Evolutionary conservation across 2,797 vertebrate species (phyloP).

Genomic region (Myotis pilosus): DNA sequence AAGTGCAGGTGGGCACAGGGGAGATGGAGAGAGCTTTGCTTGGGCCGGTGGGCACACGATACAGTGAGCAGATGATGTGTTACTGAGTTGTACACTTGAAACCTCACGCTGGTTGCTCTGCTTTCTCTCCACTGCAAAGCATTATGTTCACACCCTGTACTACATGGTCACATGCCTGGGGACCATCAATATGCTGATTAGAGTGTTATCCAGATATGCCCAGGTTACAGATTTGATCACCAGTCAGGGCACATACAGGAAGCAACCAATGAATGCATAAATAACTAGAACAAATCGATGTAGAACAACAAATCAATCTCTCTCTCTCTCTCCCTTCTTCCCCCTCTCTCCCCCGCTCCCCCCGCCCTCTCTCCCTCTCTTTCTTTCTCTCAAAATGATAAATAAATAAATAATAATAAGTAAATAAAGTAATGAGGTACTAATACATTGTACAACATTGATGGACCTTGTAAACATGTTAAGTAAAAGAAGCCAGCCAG

Average conservation of each 20-base stretch:
- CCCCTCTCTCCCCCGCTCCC: too few relatives aligned
- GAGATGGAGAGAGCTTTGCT: background rate
- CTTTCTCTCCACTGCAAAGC: background rate
- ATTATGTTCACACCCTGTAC: fast-evolving
- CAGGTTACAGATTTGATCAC: background rate
- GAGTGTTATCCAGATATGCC: background rate
- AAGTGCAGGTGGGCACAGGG: background rate
- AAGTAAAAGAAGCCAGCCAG: background rate
- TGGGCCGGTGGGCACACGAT: background rate
- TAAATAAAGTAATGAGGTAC: background rate
- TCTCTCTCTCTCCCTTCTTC: too few relatives aligned
- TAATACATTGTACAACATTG: background rate
- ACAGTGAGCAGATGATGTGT: background rate
- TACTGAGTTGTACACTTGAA: background rate
- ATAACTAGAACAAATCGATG: too few relatives aligned
- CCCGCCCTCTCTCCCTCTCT: too few relatives aligned
- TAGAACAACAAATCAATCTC: too few relatives aligned
- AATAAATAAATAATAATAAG: too few relatives aligned
- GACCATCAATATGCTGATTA: background rate
- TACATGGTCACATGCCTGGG: background rate
- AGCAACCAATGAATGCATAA: background rate
- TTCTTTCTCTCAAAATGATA: too few relatives aligned
- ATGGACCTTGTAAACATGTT: background rate
- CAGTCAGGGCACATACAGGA: background rate
- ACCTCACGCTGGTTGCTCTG: fast-evolving